Evolutionary conservation across 2,113 vertebrate species (phyloP), one percentile per base, ranked within the genome.

Genomic region (Nycticebus coucang): DNA sequence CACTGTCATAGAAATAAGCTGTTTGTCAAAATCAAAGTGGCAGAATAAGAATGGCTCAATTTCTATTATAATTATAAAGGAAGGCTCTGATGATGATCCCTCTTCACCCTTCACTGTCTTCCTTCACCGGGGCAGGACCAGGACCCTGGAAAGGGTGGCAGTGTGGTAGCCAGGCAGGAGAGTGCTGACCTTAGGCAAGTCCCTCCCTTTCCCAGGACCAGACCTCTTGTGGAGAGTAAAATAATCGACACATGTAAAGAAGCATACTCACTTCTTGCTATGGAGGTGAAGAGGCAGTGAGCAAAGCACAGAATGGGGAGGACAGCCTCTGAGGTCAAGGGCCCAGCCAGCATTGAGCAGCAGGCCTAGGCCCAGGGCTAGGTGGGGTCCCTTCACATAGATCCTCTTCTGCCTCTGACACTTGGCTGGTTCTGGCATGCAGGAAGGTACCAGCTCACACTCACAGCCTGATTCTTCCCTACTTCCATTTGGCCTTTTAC

Each of bases 151-250:
- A 22, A 66, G 17, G 50, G 7, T 33, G 35, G 37, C 14, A 33
- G 19, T 1, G 21, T 50, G 5, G 83, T 45, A 7, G 14, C 87
- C 75, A 53, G 22, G 30, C n/a, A 21, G 14, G 21, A 57, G 79
- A 4, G 11, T 57, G 15, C 13, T 1, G 0, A 9, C 2, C 53
- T 2, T 22, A 19, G 35, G 15, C 17, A 1, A 4, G 22, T 55
- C 4, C 28, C 33, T 83, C 14, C 59, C 7, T 22, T 18, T 55
- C 45, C 35, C 0, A 4, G 45, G 28, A 26, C 41, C 37, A 37
- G 3, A 41, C n/a, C n/a, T 15, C 12, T 22, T 4, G 26, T 12
- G 13, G 60, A 41, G 41, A 59, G 14, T 50, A 9, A 87, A 45
- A 13, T n/a, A 75, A 45, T 87, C 50, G 2, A 22, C 10, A 26